Evolutionary conservation across 2,888 invertebrate genomes (phyloP).

Genomic region (Cheilosia pagana): DNA sequence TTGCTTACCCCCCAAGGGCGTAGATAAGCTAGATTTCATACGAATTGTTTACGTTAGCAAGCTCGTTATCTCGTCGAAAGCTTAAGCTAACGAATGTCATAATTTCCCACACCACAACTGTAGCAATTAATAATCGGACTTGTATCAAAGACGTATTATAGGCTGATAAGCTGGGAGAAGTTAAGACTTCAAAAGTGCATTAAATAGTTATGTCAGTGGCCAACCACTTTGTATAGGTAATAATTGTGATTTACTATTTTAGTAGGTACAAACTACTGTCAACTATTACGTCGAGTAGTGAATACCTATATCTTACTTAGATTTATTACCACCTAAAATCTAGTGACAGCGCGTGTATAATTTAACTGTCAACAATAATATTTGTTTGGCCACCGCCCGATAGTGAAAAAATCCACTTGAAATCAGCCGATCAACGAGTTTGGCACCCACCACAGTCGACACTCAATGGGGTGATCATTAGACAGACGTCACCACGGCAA

Average conservation of each 20-base stretch:
- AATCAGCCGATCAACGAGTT: conserved; percentile 28
- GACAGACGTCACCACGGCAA: conserved; percentile 23
- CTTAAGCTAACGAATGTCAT: background rate
- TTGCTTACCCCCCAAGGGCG: conserved; percentile 10
- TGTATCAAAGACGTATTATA: no score
- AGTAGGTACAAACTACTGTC: no score
- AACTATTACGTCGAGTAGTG: no score
- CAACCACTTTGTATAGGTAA: no score
- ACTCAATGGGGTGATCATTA: conserved; percentile 18
- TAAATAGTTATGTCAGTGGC: no score
- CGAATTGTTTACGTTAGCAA: background rate
- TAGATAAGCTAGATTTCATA: conserved; percentile 10
- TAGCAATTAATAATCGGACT: no score
- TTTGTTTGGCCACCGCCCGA: background rate
- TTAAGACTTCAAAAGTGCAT: no score
- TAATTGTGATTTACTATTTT: no score
- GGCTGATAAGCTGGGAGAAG: no score
- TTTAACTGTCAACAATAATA: background rate
- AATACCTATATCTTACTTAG: background rate
- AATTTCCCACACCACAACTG: background rate
- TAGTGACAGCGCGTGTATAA: background rate
- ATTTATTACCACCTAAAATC: background rate
- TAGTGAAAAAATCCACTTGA: background rate
- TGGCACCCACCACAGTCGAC: conserved; percentile 5
- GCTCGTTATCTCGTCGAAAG: conserved; percentile 6